phyloP scores from a whole-genome alignment of 1,140 invertebrate species.

The Gonatopus flavifemur region DNA sequence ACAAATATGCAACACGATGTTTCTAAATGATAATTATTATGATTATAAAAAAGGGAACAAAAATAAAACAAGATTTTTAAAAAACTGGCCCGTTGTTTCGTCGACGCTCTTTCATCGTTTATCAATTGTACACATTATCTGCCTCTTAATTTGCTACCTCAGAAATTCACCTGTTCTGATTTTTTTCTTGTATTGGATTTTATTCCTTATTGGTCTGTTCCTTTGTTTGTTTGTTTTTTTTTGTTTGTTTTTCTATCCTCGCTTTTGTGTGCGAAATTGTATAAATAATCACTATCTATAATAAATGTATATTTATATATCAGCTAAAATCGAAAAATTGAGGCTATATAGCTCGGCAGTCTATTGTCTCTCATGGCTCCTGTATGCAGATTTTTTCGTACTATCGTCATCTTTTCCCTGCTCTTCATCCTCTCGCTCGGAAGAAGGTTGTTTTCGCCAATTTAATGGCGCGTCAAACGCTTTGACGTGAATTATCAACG shows the following conservation, averaged over 20 bases:
- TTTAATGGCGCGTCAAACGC: constrained; percentile 13
- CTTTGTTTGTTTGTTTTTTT: no score
- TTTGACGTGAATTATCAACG: constrained; percentile 8
- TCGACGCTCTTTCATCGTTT: constrained; percentile 16
- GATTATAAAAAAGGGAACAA: constrained; percentile 9
- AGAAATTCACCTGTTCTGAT: no score
- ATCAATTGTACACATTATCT: constrained; percentile 6
- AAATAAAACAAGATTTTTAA: no score
- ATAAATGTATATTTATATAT: constrained; percentile 28
- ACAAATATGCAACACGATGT: no score
- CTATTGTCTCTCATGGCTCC: constrained; percentile 57
- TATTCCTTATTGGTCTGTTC: not conserved
- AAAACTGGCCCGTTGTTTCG: constrained; percentile 28
- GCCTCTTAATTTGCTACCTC: not conserved
- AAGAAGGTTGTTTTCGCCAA: constrained; percentile 14
- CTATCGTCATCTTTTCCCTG: not conserved
- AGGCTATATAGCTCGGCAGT: constrained; percentile 55
- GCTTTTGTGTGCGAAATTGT: no score
- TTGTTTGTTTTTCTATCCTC: no score
- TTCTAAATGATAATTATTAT: no score
- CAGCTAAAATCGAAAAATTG: constrained; percentile 48
- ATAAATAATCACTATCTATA: no score
- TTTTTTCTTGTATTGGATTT: no score
- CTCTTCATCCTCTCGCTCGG: not conserved
- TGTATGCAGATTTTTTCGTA: constrained; percentile 18